Base-by-base conservation (phyloP, 2,888 invertebrate species). In the Dasypolia templi region DNA sequence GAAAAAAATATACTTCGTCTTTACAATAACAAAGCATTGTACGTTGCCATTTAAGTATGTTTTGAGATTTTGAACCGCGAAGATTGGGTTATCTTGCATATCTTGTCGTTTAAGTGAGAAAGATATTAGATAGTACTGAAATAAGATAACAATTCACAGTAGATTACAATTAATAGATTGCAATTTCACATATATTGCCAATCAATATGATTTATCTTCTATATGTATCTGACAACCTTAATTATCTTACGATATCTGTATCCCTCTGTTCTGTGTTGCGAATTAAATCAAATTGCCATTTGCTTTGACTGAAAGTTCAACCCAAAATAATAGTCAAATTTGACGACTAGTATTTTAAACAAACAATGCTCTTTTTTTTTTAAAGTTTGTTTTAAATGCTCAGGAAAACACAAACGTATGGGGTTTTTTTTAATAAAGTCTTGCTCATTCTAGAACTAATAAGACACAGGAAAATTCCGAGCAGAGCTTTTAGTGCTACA, bases 21-120 rank as follows among this genome's bases (percentile, higher is more conserved):
- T 51, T 66, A 68, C 64, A 69, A 68, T 75, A 77, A 80, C 72
- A 78, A 68, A 69, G 65, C 72, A 78, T 55, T 73, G 44, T 82
- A 56, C 67, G 56, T 62, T 19, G 51, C 58, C 72, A 67, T 78
- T 73, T 81, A 61, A 55, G 75, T 64, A 44, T 35, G 35, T 62
- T 65, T 62, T 55, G 49, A 66, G 61, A 67, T 75, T 80, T 68
- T 53, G 26, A 62, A 14, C 32, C n/a, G 42, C n/a, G 6, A 32
- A 64, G 51, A 82, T 65, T 32, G 35, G 66, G 59, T 77, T 51
- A 72, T 80, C 64, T 53, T 63, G 26, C 17, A 58, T 82, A 73
- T 82, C 61, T 49, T 74, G 74, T 49, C 46, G 12, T 59, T 19
- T 56, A 71, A 56, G 71, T 58, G 26, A 61, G 53, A 56, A 42